Percentiles rank a stretch among this genome's conserved stretches.
Evolutionary conservation across 2,888 invertebrate species (phyloP).

Genomic region (Crepidodera aurea): DNA sequence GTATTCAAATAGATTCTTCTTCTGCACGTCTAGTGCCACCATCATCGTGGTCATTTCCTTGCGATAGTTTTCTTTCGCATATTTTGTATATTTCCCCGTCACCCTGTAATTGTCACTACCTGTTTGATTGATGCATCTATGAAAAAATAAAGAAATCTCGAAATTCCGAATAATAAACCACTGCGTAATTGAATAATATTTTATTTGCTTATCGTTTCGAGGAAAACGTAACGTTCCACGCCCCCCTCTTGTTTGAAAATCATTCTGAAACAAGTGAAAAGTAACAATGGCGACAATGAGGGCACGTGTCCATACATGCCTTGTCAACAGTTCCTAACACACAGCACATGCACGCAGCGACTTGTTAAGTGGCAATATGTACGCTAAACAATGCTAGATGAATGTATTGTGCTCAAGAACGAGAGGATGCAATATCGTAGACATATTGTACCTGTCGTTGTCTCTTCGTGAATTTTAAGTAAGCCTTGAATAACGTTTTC

Average conservation of each 20-base stretch:
- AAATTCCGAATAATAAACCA: no score
- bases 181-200: no score
- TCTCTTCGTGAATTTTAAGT: background rate
- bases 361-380: slow-evolving; percentile 57
- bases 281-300: slow-evolving; percentile 40
- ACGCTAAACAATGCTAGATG: slow-evolving; percentile 51
- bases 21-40: no score
- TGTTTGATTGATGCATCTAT: no score
- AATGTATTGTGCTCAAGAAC: slow-evolving; percentile 51
- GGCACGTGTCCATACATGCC: slow-evolving; percentile 51
- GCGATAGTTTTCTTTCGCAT: no score
- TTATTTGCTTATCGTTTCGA: no score
- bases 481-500: background rate
- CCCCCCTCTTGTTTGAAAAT: background rate
- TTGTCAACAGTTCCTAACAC: slow-evolving; percentile 47
- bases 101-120: no score
- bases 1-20: no score
- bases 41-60: no score
- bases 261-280: slow-evolving; percentile 6
- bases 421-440: slow-evolving; percentile 53
- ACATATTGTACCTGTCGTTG: slow-evolving; percentile 41
- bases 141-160: no score
- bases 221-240: no score
- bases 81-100: no score
- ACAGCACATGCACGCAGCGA: slow-evolving; percentile 44